phyloP scores from a whole-genome alignment of 2,888 invertebrate species.

The Nebria salina region DNA sequence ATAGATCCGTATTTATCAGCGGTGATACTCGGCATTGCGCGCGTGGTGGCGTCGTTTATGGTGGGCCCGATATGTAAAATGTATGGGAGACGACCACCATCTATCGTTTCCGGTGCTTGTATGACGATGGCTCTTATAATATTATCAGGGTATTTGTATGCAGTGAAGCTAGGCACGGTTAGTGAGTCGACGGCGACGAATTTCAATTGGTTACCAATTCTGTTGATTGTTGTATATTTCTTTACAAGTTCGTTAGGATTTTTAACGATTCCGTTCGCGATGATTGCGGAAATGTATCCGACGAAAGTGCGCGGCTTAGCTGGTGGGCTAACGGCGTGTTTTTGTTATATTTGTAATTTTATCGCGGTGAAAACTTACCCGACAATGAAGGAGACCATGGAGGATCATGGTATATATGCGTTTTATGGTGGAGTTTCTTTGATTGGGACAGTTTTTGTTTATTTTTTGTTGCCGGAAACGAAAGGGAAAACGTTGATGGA shows the following conservation, averaged over 20 bases:
- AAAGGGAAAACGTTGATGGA: conserved; percentile 65
- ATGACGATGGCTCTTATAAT: conserved; percentile 67
- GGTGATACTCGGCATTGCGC: conserved; percentile 64
- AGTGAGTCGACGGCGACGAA: conserved; percentile 51
- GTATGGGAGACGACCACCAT: conserved; percentile 68
- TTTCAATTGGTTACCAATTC: conserved; percentile 60
- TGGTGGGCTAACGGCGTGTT: conserved; percentile 63
- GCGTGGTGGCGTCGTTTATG: conserved; percentile 62
- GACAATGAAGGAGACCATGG: conserved; percentile 59
- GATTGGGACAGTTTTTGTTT: conserved; percentile 64
- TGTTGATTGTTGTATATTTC: conserved; percentile 64
- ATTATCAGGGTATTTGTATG: conserved; percentile 62
- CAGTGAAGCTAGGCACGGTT: conserved; percentile 54
- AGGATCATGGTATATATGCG: conserved; percentile 64
- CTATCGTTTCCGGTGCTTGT: conserved; percentile 68
- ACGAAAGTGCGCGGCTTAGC: conserved; percentile 65
- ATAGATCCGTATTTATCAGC: conserved; percentile 64
- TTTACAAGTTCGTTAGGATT: conserved; percentile 67
- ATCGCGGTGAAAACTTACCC: conserved; percentile 66
- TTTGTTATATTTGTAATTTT: conserved; percentile 67
- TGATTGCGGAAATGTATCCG: conserved; percentile 68
- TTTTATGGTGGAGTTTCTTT: conserved; percentile 64
- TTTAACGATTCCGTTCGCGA: conserved; percentile 67
- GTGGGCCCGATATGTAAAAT: conserved; percentile 64
- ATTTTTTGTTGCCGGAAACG: conserved; percentile 65